These are phyloP conservation scores for Apotomis betuletana DNA, from an alignment of 2,888 invertebrate species.

Conservation along the genomic window DNA sequence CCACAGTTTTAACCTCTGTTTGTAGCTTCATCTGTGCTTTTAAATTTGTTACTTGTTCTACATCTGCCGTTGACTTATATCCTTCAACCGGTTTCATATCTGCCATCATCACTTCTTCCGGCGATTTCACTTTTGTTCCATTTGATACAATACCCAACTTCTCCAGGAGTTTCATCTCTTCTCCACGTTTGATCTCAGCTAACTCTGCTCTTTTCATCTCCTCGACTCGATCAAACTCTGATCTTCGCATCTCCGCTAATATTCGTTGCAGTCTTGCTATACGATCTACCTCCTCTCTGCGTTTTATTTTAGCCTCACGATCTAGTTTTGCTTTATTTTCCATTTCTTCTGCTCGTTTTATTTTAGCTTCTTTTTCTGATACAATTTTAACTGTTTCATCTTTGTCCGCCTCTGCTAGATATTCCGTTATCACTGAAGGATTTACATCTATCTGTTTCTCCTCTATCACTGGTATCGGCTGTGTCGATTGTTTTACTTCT, in stretches of 20 bases:
- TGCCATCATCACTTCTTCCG: not conserved
- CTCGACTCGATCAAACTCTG: not conserved
- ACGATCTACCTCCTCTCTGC: not conserved
- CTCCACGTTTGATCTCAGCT: not conserved
- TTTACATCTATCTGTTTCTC: not conserved
- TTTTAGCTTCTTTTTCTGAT: slow-evolving; percentile 4
- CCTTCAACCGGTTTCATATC: too few relatives aligned
- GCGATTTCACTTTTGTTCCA: not conserved
- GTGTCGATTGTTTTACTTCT: not conserved
- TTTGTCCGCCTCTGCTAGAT: not conserved
- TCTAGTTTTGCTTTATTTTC: not conserved
- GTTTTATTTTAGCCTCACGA: slow-evolving; percentile 6
- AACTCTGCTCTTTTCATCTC: not conserved
- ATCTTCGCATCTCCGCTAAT: not conserved
- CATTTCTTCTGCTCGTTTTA: slow-evolving; percentile 9
- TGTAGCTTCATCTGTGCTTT: not conserved
- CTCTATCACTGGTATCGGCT: not conserved
- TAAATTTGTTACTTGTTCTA: too few relatives aligned
- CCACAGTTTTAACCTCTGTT: not conserved
- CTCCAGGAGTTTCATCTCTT: slow-evolving; percentile 13
- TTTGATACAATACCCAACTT: slow-evolving; percentile 2
- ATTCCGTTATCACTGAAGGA: not conserved
- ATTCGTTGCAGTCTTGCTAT: slow-evolving; percentile 11
- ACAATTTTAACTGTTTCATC: not conserved
- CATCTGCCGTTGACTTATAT: not conserved